Percentiles rank a stretch among this genome's conserved stretches.
These are phyloP conservation scores for Drosophila birchii DNA, from an alignment of 2,888 invertebrate genomes.

Conservation along the genomic window DNA sequence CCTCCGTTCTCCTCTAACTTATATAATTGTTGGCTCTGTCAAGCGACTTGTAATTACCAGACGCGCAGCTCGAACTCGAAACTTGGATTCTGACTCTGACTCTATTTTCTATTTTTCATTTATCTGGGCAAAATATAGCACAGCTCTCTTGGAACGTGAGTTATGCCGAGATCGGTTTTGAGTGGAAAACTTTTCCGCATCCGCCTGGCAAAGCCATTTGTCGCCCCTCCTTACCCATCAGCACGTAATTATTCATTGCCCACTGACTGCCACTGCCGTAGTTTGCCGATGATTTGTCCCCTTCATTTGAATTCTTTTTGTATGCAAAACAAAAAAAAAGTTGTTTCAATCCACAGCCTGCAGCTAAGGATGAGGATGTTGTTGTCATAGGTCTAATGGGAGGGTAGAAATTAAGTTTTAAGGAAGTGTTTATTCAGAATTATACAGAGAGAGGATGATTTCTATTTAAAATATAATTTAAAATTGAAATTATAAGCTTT, in stretches of 20 bases:
- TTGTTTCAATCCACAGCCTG: conserved; percentile 11
- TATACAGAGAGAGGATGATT: no score
- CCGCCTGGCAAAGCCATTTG: conserved; percentile 77
- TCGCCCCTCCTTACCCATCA: conserved; percentile 42
- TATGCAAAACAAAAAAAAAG: conserved; percentile 32
- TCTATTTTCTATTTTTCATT: conserved; percentile 52
- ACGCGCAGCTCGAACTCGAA: conserved; percentile 15
- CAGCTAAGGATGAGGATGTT: conserved; percentile 28
- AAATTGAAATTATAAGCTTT: no score
- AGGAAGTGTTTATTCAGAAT: neutral
- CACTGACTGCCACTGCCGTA: conserved; percentile 9
- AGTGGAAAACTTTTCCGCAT: conserved; percentile 66
- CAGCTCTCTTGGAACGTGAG: conserved; percentile 35
- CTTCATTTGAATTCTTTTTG: conserved; percentile 45
- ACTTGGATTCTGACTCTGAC: conserved; percentile 14
- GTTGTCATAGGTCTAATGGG: conserved; percentile 3
- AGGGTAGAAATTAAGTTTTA: neutral
- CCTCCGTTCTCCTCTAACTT: conserved; percentile 57
- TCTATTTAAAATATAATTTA: no score
- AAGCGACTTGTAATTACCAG: conserved; percentile 42
- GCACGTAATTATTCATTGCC: conserved; percentile 65
- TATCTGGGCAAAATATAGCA: conserved; percentile 20
- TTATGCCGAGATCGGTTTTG: conserved; percentile 31
- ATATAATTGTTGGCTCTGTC: conserved; percentile 75
- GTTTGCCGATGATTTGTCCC: conserved; percentile 29